phyloP scores from a whole-genome alignment of 2,113 vertebrate genomes.

The Delphinapterus leucas region DNA sequence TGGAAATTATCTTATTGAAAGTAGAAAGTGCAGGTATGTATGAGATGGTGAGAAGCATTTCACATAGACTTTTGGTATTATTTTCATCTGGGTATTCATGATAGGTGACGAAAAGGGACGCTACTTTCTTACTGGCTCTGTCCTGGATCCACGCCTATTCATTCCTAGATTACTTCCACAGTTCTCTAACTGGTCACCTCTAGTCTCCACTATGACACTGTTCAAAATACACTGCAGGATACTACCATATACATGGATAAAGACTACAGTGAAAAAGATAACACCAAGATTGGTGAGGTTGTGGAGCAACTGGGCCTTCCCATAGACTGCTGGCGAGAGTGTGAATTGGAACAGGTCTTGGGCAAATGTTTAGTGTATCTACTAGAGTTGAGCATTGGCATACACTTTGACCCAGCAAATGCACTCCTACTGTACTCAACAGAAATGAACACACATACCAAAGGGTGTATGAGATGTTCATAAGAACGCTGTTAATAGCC shows the following conservation, averaged over 20 bases:
- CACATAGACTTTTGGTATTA: not conserved
- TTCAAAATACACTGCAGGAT: not conserved
- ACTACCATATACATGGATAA: not conserved
- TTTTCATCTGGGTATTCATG: not conserved
- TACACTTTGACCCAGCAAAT: not conserved
- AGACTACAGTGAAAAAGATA: not conserved
- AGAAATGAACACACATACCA: not conserved
- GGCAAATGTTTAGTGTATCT: not conserved
- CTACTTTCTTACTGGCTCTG: not conserved
- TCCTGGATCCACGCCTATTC: not conserved
- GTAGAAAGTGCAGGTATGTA: not conserved
- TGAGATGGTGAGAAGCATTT: not conserved
- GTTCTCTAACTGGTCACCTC: not conserved
- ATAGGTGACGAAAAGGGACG: no score
- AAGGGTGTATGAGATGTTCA: not conserved
- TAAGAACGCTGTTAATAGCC: not conserved
- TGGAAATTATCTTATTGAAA: constrained; percentile 59
- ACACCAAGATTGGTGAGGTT: not conserved
- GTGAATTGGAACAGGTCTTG: not conserved
- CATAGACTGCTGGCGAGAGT: not conserved
- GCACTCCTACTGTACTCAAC: not conserved
- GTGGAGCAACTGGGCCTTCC: not conserved
- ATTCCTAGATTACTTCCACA: not conserved
- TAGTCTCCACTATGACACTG: not conserved
- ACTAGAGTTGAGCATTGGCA: not conserved